Evolutionary conservation across 2,888 invertebrate genomes (phyloP), one percentile per base, ranked within the genome.

Genomic region (Trisateles emortualis): DNA sequence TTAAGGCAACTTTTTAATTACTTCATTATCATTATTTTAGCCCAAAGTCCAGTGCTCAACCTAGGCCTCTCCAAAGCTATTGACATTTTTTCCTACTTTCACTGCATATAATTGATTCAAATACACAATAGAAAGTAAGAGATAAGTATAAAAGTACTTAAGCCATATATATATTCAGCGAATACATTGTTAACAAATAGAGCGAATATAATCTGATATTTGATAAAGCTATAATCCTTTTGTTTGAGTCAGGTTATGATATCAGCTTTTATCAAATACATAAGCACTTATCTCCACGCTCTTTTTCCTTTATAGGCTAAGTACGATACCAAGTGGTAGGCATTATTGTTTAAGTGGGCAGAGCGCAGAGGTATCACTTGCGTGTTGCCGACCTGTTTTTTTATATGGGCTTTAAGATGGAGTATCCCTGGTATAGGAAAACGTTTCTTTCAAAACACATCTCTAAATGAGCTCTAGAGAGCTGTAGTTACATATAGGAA

Each of bases 151-250:
- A 4, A 10, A 35, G 11, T 17, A 5, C 5, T 6, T 17, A 30
- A 11, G 14, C 9, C 36, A 14, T 30, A 19, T 14, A 29, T n/a
- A n/a, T n/a, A n/a, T 16, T 36, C 29, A 6, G 30, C 43, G 16
- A 38, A 17, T 36, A 36, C 32, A 3, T 26, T 6, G 8, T 50
- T 56, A 52, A 58, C 47, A 68, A 64, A 64, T 61, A 64, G 55
- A 64, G 55, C 55, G 47, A 16, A 49, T 52, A 11, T 56, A 68
- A 68, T 58, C 42, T 32, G 30, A 54, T 64, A 43, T 53, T 52
- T 33, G 57, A 64, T 68, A 72, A 64, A 55, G 30, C 49, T 43
- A 10, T 38, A 32, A 38, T 40, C 49, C 46, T 40, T 43, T 43
- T 24, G 39, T 52, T 46, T 49, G 32, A 51, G 17, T 45, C 33